Conservation (phyloP, 1,140 invertebrate genomes). For the Neodiprion lecontei region DNA sequence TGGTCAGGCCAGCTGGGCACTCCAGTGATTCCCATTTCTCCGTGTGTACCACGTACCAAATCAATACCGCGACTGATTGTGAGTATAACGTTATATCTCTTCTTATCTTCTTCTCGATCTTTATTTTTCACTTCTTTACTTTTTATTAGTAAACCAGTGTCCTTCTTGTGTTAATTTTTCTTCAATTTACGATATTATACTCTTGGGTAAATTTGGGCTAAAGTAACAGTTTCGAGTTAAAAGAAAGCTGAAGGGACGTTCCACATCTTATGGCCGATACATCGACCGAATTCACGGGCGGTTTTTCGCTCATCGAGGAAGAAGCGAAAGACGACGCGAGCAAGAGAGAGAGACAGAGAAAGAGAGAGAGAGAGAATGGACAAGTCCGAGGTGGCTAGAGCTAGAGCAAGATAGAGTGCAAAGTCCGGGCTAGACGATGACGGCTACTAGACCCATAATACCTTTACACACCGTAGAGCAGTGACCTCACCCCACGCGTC, state of each 20-base stretch:
- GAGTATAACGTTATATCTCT: not conserved
- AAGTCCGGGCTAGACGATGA: not conserved
- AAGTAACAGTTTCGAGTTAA: no score
- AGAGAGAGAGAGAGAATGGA: not conserved
- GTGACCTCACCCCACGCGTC: not conserved
- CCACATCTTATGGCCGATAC: no score
- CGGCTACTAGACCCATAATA: not conserved
- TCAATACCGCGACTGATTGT: not conserved
- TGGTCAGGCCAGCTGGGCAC: constrained; percentile 28
- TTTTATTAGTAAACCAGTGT: no score
- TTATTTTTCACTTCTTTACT: not conserved
- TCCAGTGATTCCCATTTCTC: constrained; percentile 27
- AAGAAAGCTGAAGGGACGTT: no score
- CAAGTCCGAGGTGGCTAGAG: not conserved
- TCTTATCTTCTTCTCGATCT: not conserved
- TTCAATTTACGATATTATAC: no score
- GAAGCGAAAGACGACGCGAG: no score
- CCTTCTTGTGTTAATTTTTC: no score
- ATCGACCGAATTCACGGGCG: no score
- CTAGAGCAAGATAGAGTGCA: not conserved
- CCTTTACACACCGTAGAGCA: not conserved
- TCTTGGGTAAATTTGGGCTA: no score
- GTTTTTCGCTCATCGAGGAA: no score
- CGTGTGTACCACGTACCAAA: not conserved
- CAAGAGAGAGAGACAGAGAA: not conserved